Evolutionary conservation across 2,888 invertebrate species (phyloP).

Genomic region (Eupithecia centaureata): DNA sequence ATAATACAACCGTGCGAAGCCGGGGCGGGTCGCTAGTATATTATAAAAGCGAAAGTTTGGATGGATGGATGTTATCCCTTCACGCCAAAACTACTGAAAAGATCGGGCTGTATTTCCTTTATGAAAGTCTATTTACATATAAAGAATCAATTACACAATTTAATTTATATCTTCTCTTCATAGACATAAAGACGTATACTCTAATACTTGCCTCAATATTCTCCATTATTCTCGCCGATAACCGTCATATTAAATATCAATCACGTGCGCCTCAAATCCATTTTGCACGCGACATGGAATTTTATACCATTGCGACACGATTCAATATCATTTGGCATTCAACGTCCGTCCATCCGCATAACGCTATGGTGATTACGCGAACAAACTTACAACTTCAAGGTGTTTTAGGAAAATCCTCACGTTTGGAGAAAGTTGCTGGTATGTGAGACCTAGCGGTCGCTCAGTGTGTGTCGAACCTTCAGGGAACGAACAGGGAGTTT

Average conservation of each 20-base stretch:
- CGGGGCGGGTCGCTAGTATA: no score
- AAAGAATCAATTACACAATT: not conserved
- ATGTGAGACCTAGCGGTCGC: conserved; percentile 22
- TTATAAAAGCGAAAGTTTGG: no score
- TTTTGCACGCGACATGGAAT: conserved; percentile 27
- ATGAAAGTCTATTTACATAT: not conserved
- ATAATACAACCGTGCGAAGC: no score
- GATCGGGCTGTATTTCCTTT: no score
- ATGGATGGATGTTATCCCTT: no score
- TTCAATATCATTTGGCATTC: conserved; percentile 34
- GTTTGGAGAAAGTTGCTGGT: conserved; percentile 50
- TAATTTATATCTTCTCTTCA: not conserved
- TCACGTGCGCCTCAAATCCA: conserved; percentile 29
- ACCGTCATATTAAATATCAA: conserved; percentile 5
- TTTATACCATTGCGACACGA: conserved; percentile 37
- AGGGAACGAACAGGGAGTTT: not conserved
- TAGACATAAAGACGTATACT: not conserved
- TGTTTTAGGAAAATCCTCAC: conserved; percentile 53
- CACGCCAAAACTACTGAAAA: no score
- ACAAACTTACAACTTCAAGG: conserved; percentile 12
- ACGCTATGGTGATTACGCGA: conserved; percentile 47
- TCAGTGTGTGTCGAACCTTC: conserved; percentile 31
- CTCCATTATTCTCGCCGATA: not conserved
- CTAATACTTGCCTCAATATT: not conserved
- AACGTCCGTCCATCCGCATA: conserved; percentile 32